Evolutionary conservation across 2,113 vertebrate species (phyloP).

Genomic region (Onychostoma macrolepis): DNA sequence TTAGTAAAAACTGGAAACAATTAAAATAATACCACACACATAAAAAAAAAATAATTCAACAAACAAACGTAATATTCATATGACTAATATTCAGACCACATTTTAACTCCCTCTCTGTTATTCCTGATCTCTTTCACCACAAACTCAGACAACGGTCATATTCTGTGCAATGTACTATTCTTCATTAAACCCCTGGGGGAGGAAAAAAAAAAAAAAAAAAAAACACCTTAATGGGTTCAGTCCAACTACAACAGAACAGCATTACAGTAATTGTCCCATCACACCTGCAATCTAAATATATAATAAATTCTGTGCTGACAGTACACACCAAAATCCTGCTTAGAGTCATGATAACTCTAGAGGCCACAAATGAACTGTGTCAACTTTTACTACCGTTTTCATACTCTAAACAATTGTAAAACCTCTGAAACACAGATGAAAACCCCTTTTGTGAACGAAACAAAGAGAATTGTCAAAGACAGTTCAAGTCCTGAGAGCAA

Average conservation of each 20-base stretch:
- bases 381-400: background rate
- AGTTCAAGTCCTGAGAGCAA: slow-evolving; percentile 53
- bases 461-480: slow-evolving; percentile 43
- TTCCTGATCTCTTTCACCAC: slow-evolving; percentile 38
- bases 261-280: background rate
- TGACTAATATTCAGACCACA: slow-evolving; percentile 54
- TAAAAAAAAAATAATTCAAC: slow-evolving; percentile 55
- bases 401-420: slow-evolving; percentile 20
- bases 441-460: slow-evolving; percentile 4
- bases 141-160: slow-evolving; percentile 26
- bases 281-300: background rate
- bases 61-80: background rate
- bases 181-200: background rate
- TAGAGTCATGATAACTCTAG: slow-evolving; percentile 12
- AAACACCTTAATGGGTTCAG: background rate
- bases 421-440: slow-evolving; percentile 4
- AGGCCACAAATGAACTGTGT: background rate
- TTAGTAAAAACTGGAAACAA: slow-evolving; percentile 40
- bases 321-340: background rate
- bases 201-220: background rate
- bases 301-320: slow-evolving; percentile 19
- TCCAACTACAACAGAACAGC: background rate
- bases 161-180: background rate
- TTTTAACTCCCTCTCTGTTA: slow-evolving; percentile 37
- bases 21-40: slow-evolving; percentile 24